Base-by-base conservation (phyloP, 2,888 invertebrate species). In the Pyralis farinalis region DNA sequence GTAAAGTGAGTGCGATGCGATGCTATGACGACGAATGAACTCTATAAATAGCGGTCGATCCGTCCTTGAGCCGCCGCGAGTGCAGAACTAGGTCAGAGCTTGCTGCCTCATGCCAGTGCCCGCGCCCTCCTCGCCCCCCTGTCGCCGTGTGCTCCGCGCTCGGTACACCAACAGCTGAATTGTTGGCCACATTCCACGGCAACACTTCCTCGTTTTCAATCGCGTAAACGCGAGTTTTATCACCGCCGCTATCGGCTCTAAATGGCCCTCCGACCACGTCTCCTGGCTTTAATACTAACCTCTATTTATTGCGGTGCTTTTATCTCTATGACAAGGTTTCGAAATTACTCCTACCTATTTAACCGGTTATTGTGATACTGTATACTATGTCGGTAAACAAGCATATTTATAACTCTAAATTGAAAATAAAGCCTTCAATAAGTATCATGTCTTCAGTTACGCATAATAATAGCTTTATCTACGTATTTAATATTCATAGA, bases 11-110 rank as follows among this genome's bases (percentile, higher is more conserved):
- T 79, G 71, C 64, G 66, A 70, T 79, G 71, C 64, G 66, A 63
- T 68, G 72, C 69, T 71, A 73, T 81, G 82, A 77, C 77, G 81
- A 79, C 76, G 73, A 81, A 75, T 82, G 76, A 77, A 79, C 77
- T 78, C 77, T 87, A 86, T 85, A 81, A 86, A 88, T 88, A 86
- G 83, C 84, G 77, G 77, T 71, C 81, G 79, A 80, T 83, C 76
- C 78, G 88, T 86, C 88, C 87, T 88, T 88, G 87, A 85, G 87
- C 74, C 70, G 71, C 50, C 65, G 76, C 77, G 71, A 77, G 73
- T 82, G 69, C 76, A 77, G 71, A 88, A 83, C 82, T 87, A 71
- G 87, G 87, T 86, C 87, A 87, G 63, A 61, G 69, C 71, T 65
- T 75, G 71, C 70, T 75, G 69, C 75, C 70, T 72, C 71, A 71